Conservation (phyloP, 2,888 invertebrate genomes). For the Macaria notata region DNA sequence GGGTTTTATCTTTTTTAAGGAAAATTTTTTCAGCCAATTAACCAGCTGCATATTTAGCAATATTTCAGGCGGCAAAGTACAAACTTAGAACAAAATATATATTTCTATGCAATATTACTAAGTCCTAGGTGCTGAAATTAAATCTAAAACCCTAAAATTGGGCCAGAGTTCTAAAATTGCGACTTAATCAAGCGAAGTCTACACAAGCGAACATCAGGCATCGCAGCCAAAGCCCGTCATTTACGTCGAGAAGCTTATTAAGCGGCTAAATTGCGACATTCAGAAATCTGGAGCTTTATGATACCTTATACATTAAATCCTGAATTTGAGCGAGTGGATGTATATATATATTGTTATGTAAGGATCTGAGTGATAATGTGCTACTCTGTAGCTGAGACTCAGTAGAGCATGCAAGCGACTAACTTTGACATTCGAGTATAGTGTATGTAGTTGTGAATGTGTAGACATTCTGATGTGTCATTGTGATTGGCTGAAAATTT, state of each 20-base stretch:
- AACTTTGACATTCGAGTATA: too few relatives aligned
- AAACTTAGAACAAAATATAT: too few relatives aligned
- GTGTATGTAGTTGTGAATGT: too few relatives aligned
- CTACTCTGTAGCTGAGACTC: neutral
- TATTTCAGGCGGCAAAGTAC: too few relatives aligned
- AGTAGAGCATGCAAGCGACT: too few relatives aligned
- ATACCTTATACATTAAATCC: conserved; percentile 23
- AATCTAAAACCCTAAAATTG: conserved; percentile 3
- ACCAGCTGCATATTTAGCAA: too few relatives aligned
- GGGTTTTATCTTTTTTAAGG: too few relatives aligned
- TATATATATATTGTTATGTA: neutral
- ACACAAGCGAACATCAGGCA: conserved; percentile 24
- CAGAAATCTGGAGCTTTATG: conserved; percentile 36
- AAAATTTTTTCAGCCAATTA: too few relatives aligned
- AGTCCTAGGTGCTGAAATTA: conserved; percentile 5
- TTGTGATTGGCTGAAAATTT: too few relatives aligned
- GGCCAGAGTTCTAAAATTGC: conserved; percentile 17
- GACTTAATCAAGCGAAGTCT: conserved; percentile 35
- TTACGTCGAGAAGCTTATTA: conserved; percentile 41
- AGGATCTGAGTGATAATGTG: neutral
- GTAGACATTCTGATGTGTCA: too few relatives aligned
- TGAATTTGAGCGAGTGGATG: conserved; percentile 20
- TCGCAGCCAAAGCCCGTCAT: conserved; percentile 39
- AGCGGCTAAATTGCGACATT: conserved; percentile 48
- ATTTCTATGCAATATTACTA: too few relatives aligned